Evolutionary conservation across 2,113 vertebrate genomes (phyloP), one percentile per base, ranked within the genome.

Genomic region (Pteruthius melanotis): DNA sequence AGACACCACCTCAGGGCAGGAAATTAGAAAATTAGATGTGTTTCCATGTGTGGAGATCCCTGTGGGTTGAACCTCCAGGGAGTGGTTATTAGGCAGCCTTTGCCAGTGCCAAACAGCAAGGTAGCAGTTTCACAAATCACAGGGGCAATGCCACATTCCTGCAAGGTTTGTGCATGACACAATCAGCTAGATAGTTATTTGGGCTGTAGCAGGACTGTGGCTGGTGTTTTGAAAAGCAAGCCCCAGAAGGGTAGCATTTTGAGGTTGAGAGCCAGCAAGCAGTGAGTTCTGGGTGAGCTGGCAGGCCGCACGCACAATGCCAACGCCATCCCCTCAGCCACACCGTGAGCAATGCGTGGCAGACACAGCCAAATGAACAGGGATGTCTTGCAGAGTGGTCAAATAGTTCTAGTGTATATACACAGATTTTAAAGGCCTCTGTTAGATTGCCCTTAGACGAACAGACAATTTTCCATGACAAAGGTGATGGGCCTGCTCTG

Each of bases 291-390:
- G 1, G 37, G 16, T 35, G 61, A 82, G 30, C n/a, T 33, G 37
- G 37, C 61, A 75, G 20, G 35, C 37, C 3, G 1, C 12, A 64
- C 5, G 3, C 2, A 0, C 8, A 1, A 18, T 12, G 9, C 12
- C 35, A 59, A 7, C 8, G 7, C 7, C 4, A 1, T 63, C 22
- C 54, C 33, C 22, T 5, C 37, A 10, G 6, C 3, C 1, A 14
- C 10, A 6, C 8, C 1, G 0, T 30, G 9, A 0, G 0, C 28
- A 17, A 9, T 5, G 11, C 3, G 1, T 28, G 10, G 39, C 52
- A 80, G 59, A 27, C 45, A 39, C 0, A 0, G 26, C 20, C 3
- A 7, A 31, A 31, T 0, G 6, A 45, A 2, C 18, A 24, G 56
- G 13, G 14, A 19, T 39, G 59, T 21, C 27, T 54, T 79, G 44